Conservation (phyloP, 2,113 vertebrate genomes). For the Raphicerus campestris region DNA sequence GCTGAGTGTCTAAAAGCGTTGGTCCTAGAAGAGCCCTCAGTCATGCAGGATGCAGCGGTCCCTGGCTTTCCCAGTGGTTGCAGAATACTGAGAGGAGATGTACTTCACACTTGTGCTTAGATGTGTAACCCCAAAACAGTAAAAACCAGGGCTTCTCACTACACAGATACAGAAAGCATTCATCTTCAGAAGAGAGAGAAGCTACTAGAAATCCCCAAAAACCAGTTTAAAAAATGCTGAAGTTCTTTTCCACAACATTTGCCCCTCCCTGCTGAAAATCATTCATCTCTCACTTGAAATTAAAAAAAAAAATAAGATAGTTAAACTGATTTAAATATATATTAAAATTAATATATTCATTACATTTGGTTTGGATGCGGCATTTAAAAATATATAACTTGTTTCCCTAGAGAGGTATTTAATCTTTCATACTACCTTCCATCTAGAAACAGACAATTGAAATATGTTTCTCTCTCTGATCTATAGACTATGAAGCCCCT, state of each 20-base stretch:
- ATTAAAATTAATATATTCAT: conserved; percentile 39
- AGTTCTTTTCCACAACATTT: not conserved
- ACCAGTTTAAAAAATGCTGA: not conserved
- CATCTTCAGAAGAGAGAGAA: not conserved
- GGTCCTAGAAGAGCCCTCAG: rapidly evolving
- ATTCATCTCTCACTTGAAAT: not conserved
- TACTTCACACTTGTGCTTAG: not conserved
- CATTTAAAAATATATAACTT: conserved; percentile 45
- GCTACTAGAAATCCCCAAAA: not conserved
- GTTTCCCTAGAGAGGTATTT: conserved; percentile 18
- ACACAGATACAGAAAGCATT: not conserved
- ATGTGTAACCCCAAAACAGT: not conserved
- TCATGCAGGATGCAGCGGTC: rapidly evolving
- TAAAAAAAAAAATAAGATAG: not conserved
- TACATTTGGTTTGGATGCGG: conserved; percentile 5
- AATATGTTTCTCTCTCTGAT: conserved; percentile 12
- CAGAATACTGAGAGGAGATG: rapidly evolving
- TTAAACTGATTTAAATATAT: conserved; percentile 18
- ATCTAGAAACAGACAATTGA: conserved; percentile 32
- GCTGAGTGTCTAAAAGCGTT: not conserved
- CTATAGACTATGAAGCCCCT: not conserved
- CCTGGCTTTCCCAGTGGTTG: not conserved
- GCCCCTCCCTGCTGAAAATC: not conserved
- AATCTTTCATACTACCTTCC: conserved; percentile 21
- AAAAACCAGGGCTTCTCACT: not conserved